phyloP scores from a whole-genome alignment of 1,140 invertebrate species.

The Metaphire vulgaris region DNA sequence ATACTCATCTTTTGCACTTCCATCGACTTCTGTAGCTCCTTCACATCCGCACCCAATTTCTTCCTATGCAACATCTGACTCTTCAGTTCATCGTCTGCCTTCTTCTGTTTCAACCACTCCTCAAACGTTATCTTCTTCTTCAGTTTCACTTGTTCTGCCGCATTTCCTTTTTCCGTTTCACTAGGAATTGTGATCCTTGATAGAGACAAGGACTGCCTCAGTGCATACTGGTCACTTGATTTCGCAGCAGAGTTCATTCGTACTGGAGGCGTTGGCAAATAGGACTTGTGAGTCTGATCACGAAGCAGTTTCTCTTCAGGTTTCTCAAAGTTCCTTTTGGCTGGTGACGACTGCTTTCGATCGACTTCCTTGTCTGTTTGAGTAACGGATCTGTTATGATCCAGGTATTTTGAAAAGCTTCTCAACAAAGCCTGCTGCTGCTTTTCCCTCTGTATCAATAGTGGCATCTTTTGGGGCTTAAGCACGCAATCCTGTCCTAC shows the following conservation, averaged over 20 bases:
- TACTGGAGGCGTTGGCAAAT: too few relatives aligned
- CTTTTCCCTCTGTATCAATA: neutral
- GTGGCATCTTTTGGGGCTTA: neutral
- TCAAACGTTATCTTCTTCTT: neutral
- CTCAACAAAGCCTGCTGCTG: neutral
- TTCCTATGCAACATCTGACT: neutral
- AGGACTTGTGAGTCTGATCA: too few relatives aligned
- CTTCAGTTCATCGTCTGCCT: neutral
- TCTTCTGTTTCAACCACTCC: neutral
- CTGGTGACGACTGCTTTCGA: too few relatives aligned
- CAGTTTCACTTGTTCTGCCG: neutral
- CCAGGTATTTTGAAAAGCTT: too few relatives aligned
- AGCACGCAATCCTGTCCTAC: neutral
- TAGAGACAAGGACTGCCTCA: neutral
- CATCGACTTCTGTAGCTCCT: neutral
- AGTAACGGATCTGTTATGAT: too few relatives aligned
- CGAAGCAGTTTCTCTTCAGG: too few relatives aligned
- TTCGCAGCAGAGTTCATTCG: too few relatives aligned
- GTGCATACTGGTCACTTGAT: too few relatives aligned
- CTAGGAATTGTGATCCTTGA: neutral
- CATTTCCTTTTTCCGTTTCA: neutral
- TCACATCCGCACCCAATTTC: neutral
- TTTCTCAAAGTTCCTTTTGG: too few relatives aligned
- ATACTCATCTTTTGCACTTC: neutral
- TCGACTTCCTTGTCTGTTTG: too few relatives aligned